These are phyloP conservation scores for Tangara arthus DNA, from an alignment of 2,797 vertebrate genomes.

Conservation along the genomic window DNA sequence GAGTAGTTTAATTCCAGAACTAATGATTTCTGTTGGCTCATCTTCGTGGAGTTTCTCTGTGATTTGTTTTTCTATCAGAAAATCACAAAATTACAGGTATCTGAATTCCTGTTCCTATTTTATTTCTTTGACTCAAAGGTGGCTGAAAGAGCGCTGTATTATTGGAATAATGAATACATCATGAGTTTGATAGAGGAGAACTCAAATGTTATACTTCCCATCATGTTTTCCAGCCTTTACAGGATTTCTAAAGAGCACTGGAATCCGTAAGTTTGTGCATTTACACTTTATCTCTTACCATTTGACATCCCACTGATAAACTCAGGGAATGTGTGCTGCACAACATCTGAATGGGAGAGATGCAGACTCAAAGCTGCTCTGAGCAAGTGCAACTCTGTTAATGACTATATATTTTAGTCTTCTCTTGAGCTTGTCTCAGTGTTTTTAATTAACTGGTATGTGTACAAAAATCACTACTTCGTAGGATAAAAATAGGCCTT, in stretches of 20 bases:
- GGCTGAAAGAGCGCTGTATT: conserved; percentile 95
- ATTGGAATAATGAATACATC: conserved; percentile 99
- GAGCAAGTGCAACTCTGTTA: neutral
- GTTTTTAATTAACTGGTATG: conserved; percentile 15
- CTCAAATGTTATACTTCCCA: conserved; percentile 97
- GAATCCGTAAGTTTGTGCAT: conserved; percentile 89
- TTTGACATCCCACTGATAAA: neutral
- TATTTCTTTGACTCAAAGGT: conserved; percentile 78
- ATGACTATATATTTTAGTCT: neutral
- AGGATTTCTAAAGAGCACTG: conserved; percentile 99
- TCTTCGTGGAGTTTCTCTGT: neutral
- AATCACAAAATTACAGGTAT: neutral
- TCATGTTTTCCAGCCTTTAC: conserved; percentile 99
- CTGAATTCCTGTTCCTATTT: neutral
- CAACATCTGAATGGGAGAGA: neutral
- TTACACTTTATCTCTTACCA: neutral
- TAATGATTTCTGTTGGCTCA: neutral
- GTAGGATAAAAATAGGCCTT: conserved; percentile 25
- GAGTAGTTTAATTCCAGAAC: neutral
- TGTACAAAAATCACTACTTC: conserved; percentile 13
- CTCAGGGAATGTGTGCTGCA: neutral
- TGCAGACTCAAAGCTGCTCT: neutral
- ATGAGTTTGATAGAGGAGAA: conserved; percentile 99
- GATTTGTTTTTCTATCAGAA: conserved; percentile 8
- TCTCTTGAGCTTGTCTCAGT: neutral